Base-by-base conservation (phyloP, 2,113 vertebrate genomes). In the Trochalopteron elliotii region DNA sequence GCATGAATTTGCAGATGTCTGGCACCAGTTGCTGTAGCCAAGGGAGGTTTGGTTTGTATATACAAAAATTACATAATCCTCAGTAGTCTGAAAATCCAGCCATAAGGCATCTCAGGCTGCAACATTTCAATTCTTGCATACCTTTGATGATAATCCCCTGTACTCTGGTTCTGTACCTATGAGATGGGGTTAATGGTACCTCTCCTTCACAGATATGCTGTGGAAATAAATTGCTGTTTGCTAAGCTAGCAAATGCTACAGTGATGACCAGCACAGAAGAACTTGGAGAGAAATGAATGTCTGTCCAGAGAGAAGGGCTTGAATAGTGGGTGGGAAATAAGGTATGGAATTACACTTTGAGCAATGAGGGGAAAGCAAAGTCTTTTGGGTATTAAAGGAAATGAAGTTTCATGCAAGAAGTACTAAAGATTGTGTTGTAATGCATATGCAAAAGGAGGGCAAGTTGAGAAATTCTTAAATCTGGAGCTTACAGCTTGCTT, bases 151-250 rank as follows among this genome's bases (percentile, higher is more conserved):
- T 91, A 74, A 91, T 80, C 78, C 49, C 64, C n/a, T 8, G 13
- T 78, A 18, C 56, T 80, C 20, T 88, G 60, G 52, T 81, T 95
- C 39, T 88, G 59, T 39, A 44, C 60, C 75, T 90, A 21, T 45
- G 45, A 45, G 45, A 45, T 45, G 45, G 45, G 59, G 67, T 85
- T 93, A 74, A 67, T 77, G 52, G 68, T 87, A 77, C 30, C 44
- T 78, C 47, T 88, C 27, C n/a, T 83, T 82, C 45, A 22, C 28
- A 82, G 59, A 11, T 70, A 72, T 3, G 23, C 67, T 69, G 11
- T 87, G 81, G 70, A 93, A 94, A 67, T 83, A 83, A 89, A 79
- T 94, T 31, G 77, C 39, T 30, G 35, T 86, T 94, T 81, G 31
- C 76, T 72, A 67, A 92, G 27, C 45, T 76, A 24, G 83, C 16